Conservation (phyloP, 2,888 invertebrate genomes). For the Meloe dianella region DNA sequence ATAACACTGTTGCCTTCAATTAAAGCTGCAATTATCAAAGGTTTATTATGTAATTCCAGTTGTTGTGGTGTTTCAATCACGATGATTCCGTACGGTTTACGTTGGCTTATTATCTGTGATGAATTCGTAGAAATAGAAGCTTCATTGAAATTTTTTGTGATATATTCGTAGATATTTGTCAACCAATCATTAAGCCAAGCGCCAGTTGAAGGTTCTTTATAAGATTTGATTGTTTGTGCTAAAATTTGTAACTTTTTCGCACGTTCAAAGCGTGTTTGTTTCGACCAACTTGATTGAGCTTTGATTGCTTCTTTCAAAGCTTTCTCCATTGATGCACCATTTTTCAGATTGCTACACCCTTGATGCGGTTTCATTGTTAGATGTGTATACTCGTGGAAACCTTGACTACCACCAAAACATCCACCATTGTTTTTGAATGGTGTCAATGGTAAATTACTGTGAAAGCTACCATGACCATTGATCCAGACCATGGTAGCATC, state of each 20-base stretch:
- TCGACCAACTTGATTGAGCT: conserved; percentile 57
- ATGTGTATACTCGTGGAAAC: conserved; percentile 43
- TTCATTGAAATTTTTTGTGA: conserved; percentile 24
- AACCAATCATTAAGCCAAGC: conserved; percentile 38
- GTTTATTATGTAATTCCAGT: conserved; percentile 30
- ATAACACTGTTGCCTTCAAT: conserved; percentile 52
- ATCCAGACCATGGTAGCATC: conserved; percentile 62
- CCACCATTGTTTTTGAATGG: conserved; percentile 63
- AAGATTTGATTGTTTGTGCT: conserved; percentile 35
- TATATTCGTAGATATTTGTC: conserved; percentile 34
- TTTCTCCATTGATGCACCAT: conserved; percentile 54
- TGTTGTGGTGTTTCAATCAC: conserved; percentile 39
- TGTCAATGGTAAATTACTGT: conserved; percentile 61
- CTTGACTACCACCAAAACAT: conserved; percentile 59
- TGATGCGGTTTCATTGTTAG: conserved; percentile 18
- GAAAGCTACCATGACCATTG: conserved; percentile 62
- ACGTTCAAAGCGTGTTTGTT: conserved; percentile 37
- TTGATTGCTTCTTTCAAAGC: conserved; percentile 61
- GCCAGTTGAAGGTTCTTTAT: conserved; percentile 31
- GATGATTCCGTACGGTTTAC: conserved; percentile 48
- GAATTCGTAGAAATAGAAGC: conserved; percentile 19
- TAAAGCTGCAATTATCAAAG: conserved; percentile 45
- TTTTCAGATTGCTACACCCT: conserved; percentile 11
- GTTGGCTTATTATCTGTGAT: conserved; percentile 37
- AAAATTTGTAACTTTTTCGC: conserved; percentile 39